phyloP scores from a whole-genome alignment of 2,888 invertebrate genomes.

The Polyommatus iphigenia region DNA sequence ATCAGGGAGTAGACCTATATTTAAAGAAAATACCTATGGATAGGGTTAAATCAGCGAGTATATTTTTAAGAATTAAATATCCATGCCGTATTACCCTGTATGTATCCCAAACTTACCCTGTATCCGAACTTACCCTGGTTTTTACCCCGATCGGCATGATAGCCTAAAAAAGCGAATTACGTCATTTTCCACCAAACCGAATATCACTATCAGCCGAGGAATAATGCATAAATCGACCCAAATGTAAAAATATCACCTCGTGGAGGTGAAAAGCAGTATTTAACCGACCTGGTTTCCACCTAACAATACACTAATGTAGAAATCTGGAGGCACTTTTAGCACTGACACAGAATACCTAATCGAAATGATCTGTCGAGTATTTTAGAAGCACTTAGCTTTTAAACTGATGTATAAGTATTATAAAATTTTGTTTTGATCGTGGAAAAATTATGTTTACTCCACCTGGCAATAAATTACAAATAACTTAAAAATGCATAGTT shows the following conservation, averaged over 20 bases:
- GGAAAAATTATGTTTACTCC: background rate
- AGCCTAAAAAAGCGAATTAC: no score
- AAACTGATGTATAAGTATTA: background rate
- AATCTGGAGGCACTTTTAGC: slow-evolving; percentile 57
- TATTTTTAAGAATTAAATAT: no score
- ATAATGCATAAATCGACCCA: slow-evolving; percentile 43
- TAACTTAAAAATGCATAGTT: background rate
- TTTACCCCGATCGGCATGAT: no score
- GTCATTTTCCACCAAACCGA: no score
- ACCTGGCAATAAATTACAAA: background rate
- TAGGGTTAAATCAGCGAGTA: no score
- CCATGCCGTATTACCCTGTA: no score
- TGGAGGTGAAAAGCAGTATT: slow-evolving; percentile 47
- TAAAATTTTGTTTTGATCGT: background rate
- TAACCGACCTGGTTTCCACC: slow-evolving; percentile 55
- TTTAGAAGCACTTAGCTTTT: slow-evolving; percentile 47
- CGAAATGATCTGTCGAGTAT: slow-evolving; percentile 47
- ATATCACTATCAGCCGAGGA: no score
- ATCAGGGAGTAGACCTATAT: no score
- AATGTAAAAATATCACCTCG: slow-evolving; percentile 47
- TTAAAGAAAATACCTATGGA: no score
- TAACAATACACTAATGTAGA: slow-evolving; percentile 46
- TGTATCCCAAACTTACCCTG: no score
- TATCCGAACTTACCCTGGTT: no score
- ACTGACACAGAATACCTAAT: slow-evolving; percentile 45